These are phyloP conservation scores for Saxicola maurus DNA, from an alignment of 2,797 vertebrate genomes.

Conservation along the genomic window DNA sequence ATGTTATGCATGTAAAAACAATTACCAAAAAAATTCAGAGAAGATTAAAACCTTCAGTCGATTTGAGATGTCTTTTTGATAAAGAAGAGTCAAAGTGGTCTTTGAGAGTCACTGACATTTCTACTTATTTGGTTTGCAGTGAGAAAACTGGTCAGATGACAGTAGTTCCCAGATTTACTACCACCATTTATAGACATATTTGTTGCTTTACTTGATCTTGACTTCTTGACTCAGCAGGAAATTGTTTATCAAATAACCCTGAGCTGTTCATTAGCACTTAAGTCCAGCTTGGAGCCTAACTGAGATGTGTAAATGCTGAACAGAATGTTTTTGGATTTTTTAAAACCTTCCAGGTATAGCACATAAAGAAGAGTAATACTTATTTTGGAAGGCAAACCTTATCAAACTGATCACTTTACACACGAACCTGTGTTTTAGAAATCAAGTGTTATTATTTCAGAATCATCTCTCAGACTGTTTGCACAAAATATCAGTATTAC, in stretches of 20 bases:
- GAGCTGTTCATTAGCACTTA: background rate
- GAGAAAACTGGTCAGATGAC: background rate
- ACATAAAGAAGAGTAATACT: background rate
- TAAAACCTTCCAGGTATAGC: background rate
- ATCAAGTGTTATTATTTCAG: background rate
- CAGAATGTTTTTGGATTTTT: background rate
- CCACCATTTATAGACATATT: accelerated
- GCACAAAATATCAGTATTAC: background rate
- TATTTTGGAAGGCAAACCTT: background rate
- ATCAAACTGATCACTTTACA: background rate
- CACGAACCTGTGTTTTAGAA: background rate
- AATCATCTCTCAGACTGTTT: background rate
- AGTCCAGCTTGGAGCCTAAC: background rate
- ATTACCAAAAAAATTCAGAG: background rate
- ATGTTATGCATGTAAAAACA: background rate
- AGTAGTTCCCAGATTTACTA: background rate
- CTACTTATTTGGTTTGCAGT: background rate
- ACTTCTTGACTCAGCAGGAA: background rate
- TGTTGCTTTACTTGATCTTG: background rate
- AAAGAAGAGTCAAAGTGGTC: background rate
- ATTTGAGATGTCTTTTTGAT: background rate
- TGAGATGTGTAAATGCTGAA: background rate
- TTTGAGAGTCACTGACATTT: background rate
- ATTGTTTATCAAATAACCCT: background rate
- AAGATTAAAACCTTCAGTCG: background rate